Evolutionary conservation across 2,113 vertebrate species (phyloP).

Genomic region (Gadus macrocephalus): DNA sequence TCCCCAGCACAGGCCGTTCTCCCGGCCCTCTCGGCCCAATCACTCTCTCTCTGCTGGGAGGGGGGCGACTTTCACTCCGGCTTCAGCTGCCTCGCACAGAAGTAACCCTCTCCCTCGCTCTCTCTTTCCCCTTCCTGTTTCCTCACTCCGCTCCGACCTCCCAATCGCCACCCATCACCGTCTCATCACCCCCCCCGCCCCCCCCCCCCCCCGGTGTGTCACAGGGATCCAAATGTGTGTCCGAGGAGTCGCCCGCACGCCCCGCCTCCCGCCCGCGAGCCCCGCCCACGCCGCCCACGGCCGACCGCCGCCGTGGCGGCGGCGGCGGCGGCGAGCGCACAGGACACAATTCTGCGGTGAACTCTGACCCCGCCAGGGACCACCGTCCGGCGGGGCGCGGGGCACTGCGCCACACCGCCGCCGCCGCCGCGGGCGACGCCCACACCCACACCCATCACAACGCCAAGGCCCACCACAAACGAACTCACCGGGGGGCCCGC

Average conservation of each 20-base stretch:
- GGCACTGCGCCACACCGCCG: not conserved
- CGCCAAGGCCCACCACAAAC: constrained; percentile 39
- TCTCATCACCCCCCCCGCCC: constrained; percentile 3
- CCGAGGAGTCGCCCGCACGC: constrained; percentile 44
- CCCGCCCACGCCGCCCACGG: no score
- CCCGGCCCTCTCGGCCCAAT: no score
- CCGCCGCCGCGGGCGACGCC: not conserved
- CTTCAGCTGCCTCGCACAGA: no score
- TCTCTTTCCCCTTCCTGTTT: not conserved
- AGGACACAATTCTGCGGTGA: not conserved
- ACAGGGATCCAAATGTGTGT: constrained; percentile 60
- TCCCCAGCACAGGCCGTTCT: no score
- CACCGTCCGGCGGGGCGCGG: constrained; percentile 7
- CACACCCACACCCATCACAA: constrained; percentile 9
- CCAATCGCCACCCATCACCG: constrained; percentile 3
- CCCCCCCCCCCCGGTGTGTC: constrained; percentile 44
- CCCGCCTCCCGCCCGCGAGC: not conserved
- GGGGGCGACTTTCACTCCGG: no score
- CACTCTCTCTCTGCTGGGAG: no score
- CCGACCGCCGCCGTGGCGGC: no score
- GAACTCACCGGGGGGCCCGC: constrained; percentile 33
- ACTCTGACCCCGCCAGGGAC: constrained; percentile 34
- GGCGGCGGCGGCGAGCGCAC: no score
- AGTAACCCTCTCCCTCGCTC: not conserved
- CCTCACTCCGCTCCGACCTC: constrained; percentile 1